Base-by-base conservation (phyloP, 1,140 invertebrate species). In the Orius laevigatus region DNA sequence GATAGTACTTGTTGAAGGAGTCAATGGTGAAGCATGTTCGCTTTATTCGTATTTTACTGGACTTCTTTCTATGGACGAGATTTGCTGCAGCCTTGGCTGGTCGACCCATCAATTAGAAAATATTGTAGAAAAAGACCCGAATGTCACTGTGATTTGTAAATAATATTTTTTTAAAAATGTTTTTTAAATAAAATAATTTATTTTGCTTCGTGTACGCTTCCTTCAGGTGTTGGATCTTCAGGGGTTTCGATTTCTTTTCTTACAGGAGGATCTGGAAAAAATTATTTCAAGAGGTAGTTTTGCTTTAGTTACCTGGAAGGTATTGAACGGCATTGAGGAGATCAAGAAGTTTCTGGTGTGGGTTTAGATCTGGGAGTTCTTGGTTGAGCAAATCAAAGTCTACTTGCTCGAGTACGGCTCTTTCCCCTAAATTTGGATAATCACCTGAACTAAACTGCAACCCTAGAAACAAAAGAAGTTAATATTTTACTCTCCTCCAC, bases 41-140 rank as follows among this genome's bases (percentile, higher is more conserved):
- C 41, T 53, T 12, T 53, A 52, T 5, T 46, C 48, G 1, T 51
- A 81, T 58, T 90, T 91, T 59, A 86, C 79, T 44, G 90, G 90
- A 3, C 62, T 70, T 1, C 76, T 79, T 38, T 86, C 76, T 58
- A 76, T 82, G 39, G 89, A 94, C 67, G 84, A 91, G 67, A 90
- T 94, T 57, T 92, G 89, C 59, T 87, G 86, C 60, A 72, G 77
- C 48, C 79, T 79, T n/a, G 80, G 82, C n/a, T 66, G 89, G 38
- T 80, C 77, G 46, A 70, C 79, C 16, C 72, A 78, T 41, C 81
- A 88, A 55, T 71, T 95, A 20, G 86, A 93, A 60, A 81, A 87
- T 53, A 75, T 82, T 47, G 76, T 93, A 5, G 89, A 93, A 55
- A 75, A 74, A 51, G 88, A 93, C 67, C 75, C 85, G 16, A 83